A percentile compares a stretch with the other conserved stretches of the same genome.
Evolutionary conservation across 2,888 invertebrate species (phyloP).

Genomic region (Meliscaeva auricollis): DNA sequence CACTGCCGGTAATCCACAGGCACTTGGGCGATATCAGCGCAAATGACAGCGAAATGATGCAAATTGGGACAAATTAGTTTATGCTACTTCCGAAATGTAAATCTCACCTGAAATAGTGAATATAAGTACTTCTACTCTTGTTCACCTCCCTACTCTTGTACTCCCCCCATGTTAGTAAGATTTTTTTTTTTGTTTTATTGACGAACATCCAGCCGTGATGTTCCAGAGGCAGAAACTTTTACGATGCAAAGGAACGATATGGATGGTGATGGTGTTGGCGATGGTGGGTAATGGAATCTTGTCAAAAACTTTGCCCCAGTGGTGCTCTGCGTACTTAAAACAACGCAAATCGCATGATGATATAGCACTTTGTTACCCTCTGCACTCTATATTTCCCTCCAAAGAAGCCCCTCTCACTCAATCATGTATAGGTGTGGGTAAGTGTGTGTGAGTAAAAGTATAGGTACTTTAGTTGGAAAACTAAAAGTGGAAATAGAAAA

Average conservation of each 20-base stretch:
- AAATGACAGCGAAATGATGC: constrained; percentile 77
- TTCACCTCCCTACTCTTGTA: not conserved
- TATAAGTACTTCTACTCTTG: not conserved
- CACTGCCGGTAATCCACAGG: constrained; percentile 68
- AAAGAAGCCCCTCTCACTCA: not conserved
- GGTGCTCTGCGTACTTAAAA: constrained; percentile 66
- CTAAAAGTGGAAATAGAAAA: constrained; percentile 76
- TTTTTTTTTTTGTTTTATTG: not conserved
- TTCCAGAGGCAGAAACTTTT: constrained; percentile 50
- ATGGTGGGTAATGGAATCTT: constrained; percentile 72
- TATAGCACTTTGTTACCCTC: constrained; percentile 75
- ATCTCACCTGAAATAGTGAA: constrained; percentile 65
- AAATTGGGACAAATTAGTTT: constrained; percentile 78
- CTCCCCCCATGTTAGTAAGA: not conserved
- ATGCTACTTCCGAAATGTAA: constrained; percentile 76
- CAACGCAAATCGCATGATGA: constrained; percentile 75
- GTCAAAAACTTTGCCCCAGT: constrained; percentile 75
- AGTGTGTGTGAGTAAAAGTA: constrained; percentile 6
- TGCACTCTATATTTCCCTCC: constrained; percentile 52
- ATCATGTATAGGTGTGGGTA: not conserved
- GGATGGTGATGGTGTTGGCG: constrained; percentile 8
- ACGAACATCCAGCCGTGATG: constrained; percentile 1
- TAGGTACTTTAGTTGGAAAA: constrained; percentile 36
- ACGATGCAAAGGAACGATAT: not conserved
- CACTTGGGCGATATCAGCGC: constrained; percentile 74